A percentile compares a stretch with the other conserved stretches of the same genome.
Conservation (phyloP, 1,140 invertebrate species). For the Drosophila littoralis region DNA sequence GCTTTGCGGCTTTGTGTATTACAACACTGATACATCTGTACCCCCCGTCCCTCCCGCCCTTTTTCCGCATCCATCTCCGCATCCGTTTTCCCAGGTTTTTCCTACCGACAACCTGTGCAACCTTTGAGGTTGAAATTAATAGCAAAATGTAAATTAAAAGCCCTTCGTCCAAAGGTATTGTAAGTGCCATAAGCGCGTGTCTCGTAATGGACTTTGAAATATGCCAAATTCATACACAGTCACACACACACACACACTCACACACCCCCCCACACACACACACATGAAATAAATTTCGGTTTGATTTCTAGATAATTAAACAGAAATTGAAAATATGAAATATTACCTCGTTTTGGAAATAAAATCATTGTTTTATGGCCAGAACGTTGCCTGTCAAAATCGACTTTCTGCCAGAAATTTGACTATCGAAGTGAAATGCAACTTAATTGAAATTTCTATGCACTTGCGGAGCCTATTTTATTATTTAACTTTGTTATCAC, state of each 20-base stretch:
- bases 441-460: background rate
- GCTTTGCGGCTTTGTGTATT: conserved; percentile 73
- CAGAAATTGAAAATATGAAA: background rate
- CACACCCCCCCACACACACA: background rate
- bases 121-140: conserved; percentile 77
- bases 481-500: too few relatives aligned
- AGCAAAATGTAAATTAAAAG: conserved; percentile 80
- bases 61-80: background rate
- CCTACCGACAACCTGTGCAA: conserved; percentile 22
- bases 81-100: background rate
- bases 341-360: background rate
- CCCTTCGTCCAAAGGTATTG: conserved; percentile 34
- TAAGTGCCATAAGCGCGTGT: conserved; percentile 17
- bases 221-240: background rate
- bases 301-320: conserved; percentile 26
- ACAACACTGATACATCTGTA: conserved; percentile 62
- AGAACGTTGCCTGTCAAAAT: background rate
- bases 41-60: background rate
- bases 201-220: conserved; percentile 35
- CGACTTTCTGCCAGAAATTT: background rate
- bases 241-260: background rate
- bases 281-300: background rate
- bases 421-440: background rate
- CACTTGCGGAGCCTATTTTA: too few relatives aligned
- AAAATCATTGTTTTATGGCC: background rate